phyloP scores from a whole-genome alignment of 2,797 vertebrate species.

The Toxotes lorentzi region DNA sequence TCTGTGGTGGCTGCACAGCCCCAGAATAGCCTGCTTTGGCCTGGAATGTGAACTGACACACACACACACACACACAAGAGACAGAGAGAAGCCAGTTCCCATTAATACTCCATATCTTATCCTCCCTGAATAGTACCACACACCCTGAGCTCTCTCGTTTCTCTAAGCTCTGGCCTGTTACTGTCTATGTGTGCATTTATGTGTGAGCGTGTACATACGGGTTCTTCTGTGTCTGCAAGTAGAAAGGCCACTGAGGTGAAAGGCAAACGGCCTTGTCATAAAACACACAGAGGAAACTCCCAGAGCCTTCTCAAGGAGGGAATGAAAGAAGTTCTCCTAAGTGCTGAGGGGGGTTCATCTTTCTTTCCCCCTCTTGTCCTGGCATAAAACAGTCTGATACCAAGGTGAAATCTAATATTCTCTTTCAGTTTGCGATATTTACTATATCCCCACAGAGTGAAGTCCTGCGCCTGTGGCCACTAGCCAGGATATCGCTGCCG shows the following conservation, averaged over 20 bases:
- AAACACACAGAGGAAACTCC: conserved; percentile 60
- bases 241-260: conserved; percentile 52
- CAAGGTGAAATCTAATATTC: conserved; percentile 68
- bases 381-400: conserved; percentile 57
- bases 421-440: conserved; percentile 63
- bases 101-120: conserved; percentile 73
- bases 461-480: conserved; percentile 36
- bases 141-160: conserved; percentile 45
- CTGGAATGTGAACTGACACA: conserved; percentile 76
- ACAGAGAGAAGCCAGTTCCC: conserved; percentile 54
- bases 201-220: conserved; percentile 29
- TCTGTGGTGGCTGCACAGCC: conserved; percentile 60
- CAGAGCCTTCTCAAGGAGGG: conserved; percentile 42
- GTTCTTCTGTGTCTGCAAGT: conserved; percentile 34
- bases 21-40: conserved; percentile 78
- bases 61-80: conserved; percentile 34
- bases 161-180: conserved; percentile 43
- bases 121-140: conserved; percentile 60
- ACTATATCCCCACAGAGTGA: conserved; percentile 51
- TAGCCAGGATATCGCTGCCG: conserved; percentile 50
- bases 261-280: conserved; percentile 57
- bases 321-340: conserved; percentile 62
- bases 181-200: conserved; percentile 50
- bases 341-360: conserved; percentile 58
- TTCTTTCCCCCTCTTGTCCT: conserved; percentile 42